These are phyloP conservation scores for Carterocephalus palaemon DNA, from an alignment of 2,888 invertebrate genomes.

Conservation along the genomic window DNA sequence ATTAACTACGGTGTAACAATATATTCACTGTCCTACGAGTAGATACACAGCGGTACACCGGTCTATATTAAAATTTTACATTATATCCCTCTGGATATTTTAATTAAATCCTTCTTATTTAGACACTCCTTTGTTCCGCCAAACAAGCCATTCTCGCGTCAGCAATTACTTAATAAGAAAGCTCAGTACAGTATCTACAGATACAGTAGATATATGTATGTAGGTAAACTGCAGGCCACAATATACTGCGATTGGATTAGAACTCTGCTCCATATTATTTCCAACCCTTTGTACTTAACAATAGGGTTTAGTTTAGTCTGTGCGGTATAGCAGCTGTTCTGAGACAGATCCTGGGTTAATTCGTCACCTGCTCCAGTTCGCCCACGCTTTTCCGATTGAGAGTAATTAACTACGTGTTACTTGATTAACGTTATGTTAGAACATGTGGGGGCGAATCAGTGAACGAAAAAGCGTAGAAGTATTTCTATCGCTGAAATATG, in stretches of 20 bases:
- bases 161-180: constrained; percentile 21
- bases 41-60: too few species aligned
- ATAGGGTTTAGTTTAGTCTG: constrained; percentile 4
- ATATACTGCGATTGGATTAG: constrained; percentile 15
- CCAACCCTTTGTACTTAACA: neutral
- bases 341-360: constrained; percentile 14
- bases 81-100: neutral
- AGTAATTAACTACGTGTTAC: constrained; percentile 22
- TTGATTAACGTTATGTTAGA: constrained; percentile 12
- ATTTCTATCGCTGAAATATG: too few species aligned
- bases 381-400: constrained; percentile 22
- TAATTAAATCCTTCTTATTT: too few species aligned
- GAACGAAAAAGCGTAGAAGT: constrained; percentile 1
- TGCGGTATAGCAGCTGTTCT: constrained; percentile 3
- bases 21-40: too few species aligned
- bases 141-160: constrained; percentile 18
- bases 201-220: too few species aligned
- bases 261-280: neutral
- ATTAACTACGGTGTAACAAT: too few species aligned
- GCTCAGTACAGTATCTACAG: constrained; percentile 20
- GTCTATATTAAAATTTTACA: too few species aligned
- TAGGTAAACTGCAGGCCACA: too few species aligned
- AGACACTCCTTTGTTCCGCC: constrained; percentile 17
- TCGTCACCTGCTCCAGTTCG: constrained; percentile 28
- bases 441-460: neutral